Conservation (phyloP, 2,113 vertebrate species). For the Petroica traversi region DNA sequence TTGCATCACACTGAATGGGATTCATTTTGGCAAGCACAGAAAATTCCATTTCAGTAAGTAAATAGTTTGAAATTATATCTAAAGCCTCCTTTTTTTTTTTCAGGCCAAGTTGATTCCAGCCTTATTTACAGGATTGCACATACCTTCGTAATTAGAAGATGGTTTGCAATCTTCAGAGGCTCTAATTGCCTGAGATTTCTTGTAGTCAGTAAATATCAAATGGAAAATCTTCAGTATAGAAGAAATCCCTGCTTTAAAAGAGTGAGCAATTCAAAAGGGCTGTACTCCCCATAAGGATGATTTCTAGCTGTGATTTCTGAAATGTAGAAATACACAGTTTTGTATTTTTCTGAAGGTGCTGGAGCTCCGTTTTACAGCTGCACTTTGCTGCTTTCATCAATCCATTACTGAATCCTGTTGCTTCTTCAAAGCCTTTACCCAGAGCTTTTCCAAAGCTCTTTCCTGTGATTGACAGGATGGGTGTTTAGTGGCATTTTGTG, state of each 20-base stretch:
- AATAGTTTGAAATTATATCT: slow-evolving; percentile 61
- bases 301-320: background rate
- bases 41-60: slow-evolving; percentile 71
- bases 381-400: background rate
- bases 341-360: background rate
- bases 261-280: background rate
- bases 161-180: background rate
- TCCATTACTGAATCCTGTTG: background rate
- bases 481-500: background rate
- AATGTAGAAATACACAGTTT: background rate
- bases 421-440: background rate
- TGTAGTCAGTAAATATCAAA: background rate
- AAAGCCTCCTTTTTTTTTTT: background rate
- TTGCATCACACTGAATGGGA: slow-evolving; percentile 68
- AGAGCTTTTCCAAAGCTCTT: background rate
- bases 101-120: background rate
- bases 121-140: slow-evolving; percentile 53
- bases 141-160: slow-evolving; percentile 60
- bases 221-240: background rate
- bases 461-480: background rate
- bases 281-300: background rate
- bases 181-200: slow-evolving; percentile 4
- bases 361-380: background rate
- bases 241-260: background rate
- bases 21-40: slow-evolving; percentile 69